Evolutionary conservation across 2,797 vertebrate species (phyloP), one percentile per base, ranked within the genome.

Genomic region (Pachyuromys duprasi): DNA sequence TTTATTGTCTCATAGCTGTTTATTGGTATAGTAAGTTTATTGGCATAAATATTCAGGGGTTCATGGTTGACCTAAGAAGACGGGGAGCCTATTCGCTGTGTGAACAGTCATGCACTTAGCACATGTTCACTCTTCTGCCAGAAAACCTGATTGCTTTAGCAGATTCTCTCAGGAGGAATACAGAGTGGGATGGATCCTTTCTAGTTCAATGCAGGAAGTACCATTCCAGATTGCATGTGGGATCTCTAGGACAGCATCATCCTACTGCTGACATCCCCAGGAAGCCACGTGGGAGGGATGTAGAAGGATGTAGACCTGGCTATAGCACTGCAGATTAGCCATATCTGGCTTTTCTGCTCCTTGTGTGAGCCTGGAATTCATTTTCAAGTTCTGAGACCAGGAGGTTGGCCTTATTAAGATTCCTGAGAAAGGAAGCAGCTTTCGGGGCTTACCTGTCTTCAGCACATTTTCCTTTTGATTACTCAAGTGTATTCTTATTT

Each of bases 401-500:
- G 0, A 91, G 9, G 1, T 90, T 80, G 18, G 20, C 75, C 62
- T 95, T 67, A 55, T 92, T 93, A 94, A 97, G 93, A 76, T 93
- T 96, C 0, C 13, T 49, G 70, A 96, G 93, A 82, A 72, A 95
- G 45, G 22, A 84, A 95, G 20, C 78, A 55, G 74, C 78, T 96
- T 97, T 94, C 0, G 5, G 20, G 20, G 65, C 26, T 33, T 93
- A 67, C 49, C 75, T 94, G 4, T 94, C 81, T 91, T 94, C 62
- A 93, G 11, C 28, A 93, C 67, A 91, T 93, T 75, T 86, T 4
- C 89, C 26, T 75, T 91, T 57, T 49, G 92, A 92, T 96, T 91
- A 91, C 76, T 93, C 93, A 82, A 55, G 86, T 82, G 39, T 84
- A 42, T 26, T 55, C 93, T 95, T 93, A 75, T 14, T 86, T 93